Evolutionary conservation across 2,797 vertebrate genomes (phyloP), one percentile per base, ranked within the genome.

Genomic region (Sparidentex hasta): DNA sequence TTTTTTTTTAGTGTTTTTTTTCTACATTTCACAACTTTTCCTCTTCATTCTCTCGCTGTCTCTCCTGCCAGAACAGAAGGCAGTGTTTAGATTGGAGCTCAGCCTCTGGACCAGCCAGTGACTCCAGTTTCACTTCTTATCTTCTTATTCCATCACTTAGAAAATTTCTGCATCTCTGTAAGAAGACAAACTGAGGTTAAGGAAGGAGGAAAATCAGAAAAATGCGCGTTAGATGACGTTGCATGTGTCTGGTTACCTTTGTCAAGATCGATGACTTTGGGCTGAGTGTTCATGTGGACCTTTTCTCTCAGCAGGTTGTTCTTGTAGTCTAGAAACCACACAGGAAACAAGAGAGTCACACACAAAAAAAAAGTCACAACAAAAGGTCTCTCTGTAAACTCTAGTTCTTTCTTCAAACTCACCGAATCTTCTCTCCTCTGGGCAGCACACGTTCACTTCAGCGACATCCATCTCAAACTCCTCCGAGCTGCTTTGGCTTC

Each of bases 241-340:
- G 21, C 5, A 13, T 33, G 14, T 50, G 13, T 57, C 20, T 46
- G 20, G 21, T 92, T 94, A 99, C 98, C 98, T 96, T 95, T 96
- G 93, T 99, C 97, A 85, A 98, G 94, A 90, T 98, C 97, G 0
- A 98, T 95, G 74, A 96, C 94, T 93, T 99, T 98, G 27, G 96
- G 93, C 63, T 92, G 80, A 69, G 93, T 90, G 80, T 86, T 94
- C 79, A 95, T 92, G 77, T 95, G 95, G 17, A 92, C 94, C 80
- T 94, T 96, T 92, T 98, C 98, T 92, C 97, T 98, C 84, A 98
- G 88, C 83, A 99, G 96, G 94, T 99, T 99, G 95, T 99, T 99
- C 92, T 99, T 99, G 93, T 96, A 98, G 93, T 98, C 98, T 99
- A 90, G 65, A 27, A 65, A 38, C 21, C 0, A 84, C 54, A 83